Conservation (phyloP, 2,888 invertebrate genomes). For the Callosobruchus maculatus region DNA sequence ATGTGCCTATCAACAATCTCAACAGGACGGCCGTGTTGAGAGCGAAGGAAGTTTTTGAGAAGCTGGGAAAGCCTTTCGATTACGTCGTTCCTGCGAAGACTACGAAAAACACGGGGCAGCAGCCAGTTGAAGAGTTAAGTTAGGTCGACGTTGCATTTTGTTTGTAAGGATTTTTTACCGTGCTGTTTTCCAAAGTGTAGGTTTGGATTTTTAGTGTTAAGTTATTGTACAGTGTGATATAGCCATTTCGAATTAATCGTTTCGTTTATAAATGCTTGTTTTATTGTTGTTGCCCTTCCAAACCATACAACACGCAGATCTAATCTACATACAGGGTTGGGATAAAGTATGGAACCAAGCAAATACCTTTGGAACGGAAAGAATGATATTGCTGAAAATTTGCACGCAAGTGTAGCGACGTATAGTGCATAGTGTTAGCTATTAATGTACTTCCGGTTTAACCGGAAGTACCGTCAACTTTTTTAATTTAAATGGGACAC, state of each 20-base stretch:
- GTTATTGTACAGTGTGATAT: background rate
- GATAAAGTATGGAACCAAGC: too few species aligned
- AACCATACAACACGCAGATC: too few species aligned
- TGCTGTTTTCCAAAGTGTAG: background rate
- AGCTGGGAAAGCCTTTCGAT: conserved; percentile 57
- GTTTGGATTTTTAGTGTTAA: background rate
- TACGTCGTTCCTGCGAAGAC: conserved; percentile 50
- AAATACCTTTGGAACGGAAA: too few species aligned
- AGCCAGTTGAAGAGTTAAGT: background rate
- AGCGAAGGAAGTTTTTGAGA: conserved; percentile 55
- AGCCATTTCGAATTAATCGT: background rate
- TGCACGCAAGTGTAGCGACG: too few species aligned
- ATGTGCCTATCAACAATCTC: conserved; percentile 55
- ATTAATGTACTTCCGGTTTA: too few species aligned
- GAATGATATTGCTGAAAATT: too few species aligned
- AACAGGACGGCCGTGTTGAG: conserved; percentile 58
- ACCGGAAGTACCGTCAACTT: too few species aligned
- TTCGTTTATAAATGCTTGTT: background rate
- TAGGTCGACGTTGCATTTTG: background rate
- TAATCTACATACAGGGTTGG: too few species aligned
- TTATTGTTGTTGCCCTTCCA: background rate
- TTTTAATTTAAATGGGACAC: too few species aligned
- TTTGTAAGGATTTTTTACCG: background rate
- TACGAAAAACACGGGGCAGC: background rate
- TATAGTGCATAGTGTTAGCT: too few species aligned